Base-by-base conservation (phyloP, 2,113 vertebrate genomes). In the Forbesichthys agassizii region DNA sequence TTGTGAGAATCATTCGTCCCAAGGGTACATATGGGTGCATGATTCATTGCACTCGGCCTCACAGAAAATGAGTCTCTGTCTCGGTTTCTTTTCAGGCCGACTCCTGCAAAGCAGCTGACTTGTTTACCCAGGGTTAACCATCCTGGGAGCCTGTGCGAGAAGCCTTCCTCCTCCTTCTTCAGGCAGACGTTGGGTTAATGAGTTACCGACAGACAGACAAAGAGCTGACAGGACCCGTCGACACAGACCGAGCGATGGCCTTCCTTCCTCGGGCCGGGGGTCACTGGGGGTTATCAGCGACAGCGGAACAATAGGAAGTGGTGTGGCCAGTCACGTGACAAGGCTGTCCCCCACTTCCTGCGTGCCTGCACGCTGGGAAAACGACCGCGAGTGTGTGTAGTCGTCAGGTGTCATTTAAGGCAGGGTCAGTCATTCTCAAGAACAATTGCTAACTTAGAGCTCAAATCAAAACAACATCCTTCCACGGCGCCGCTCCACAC, bases 71-170 rank as follows among this genome's bases (percentile, higher is more conserved):
- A 51, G 46, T 63, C 51, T 73, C 49, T 16, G 18, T 61, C 60
- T 69, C 65, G 33, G 53, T 64, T 56, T 69, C 57, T 77, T 74
- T 60, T 59, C 75, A 75, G 71, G 77, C 75, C 11, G 47, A 46
- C 64, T 52, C 33, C 64, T 77, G 68, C 74, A 73, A 74, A 75
- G 52, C 49, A 33, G n/a, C 48, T 14, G 56, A 65, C 69, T 27
- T 92, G 87, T 92, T 93, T 92, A 83, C 77, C 82, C 66, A 83
- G 46, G 73, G 88, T 89, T 92, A 90, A 91, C 84, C 86, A 89
- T 89, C 84, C 71, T 27, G 71, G 3, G 73, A 83, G 74, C 70
- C 64, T 63, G 13, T 80, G 86, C 83, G 81, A 88, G 79, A 71
- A 80, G 80, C 85, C 82, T 84, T 90, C 90, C 86, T 88, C 84